A percentile compares a stretch with the other conserved stretches of the same genome.
phyloP scores from a whole-genome alignment of 2,888 invertebrate genomes.

The Dioctria rufipes region DNA sequence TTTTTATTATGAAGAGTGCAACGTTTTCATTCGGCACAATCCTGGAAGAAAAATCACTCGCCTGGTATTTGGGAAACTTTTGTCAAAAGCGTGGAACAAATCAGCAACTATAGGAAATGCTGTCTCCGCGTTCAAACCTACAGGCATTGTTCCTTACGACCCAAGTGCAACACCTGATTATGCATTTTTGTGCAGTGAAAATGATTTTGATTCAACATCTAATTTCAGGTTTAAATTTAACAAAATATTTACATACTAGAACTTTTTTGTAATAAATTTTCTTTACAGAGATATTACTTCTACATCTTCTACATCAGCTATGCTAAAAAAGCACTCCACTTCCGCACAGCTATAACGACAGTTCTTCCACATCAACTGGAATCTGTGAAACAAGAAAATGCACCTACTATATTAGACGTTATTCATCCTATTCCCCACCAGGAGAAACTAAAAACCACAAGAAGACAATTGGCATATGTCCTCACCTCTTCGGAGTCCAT shows the following conservation, averaged over 20 bases:
- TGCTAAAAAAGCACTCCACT: background rate
- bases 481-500: no score
- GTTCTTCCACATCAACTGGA: background rate
- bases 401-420: no score
- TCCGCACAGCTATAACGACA: background rate
- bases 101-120: background rate
- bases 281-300: no score
- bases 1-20: no score
- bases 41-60: conserved; percentile 12
- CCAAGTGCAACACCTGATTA: background rate
- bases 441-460: no score
- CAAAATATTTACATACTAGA: background rate
- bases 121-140: background rate
- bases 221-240: conserved; percentile 4
- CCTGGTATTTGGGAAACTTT: background rate
- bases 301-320: no score
- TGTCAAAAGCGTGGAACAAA: background rate
- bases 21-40: background rate
- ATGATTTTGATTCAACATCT: background rate
- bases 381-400: no score
- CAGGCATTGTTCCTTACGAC: background rate
- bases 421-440: no score
- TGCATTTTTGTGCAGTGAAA: conserved; percentile 7
- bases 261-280: background rate
- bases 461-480: no score